These are phyloP conservation scores for Anthopleura xanthogrammica DNA, from an alignment of 92 coral and sea anemone species.

Conservation along the genomic window DNA sequence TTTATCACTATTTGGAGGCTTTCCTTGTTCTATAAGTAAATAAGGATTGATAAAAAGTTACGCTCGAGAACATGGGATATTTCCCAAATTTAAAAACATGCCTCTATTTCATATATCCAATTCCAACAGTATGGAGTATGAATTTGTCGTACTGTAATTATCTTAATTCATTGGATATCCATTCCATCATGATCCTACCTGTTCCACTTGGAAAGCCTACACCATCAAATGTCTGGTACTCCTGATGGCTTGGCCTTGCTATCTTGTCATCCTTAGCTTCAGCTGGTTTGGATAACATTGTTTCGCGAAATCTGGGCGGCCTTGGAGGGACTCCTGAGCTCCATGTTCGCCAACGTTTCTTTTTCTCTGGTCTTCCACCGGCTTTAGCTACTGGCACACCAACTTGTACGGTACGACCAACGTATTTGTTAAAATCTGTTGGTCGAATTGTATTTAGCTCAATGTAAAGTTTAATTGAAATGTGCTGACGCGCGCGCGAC, in stretches of 20 bases:
- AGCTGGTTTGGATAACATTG: slow-evolving; percentile 73
- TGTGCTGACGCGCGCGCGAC: too few relatives aligned
- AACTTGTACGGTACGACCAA: slow-evolving; percentile 50
- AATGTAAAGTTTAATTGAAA: neutral
- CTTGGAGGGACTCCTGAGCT: slow-evolving; percentile 79
- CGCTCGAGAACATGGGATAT: too few relatives aligned
- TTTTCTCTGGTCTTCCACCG: slow-evolving; percentile 69
- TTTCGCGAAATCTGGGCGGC: slow-evolving; percentile 86
- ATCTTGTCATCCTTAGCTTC: slow-evolving; percentile 72
- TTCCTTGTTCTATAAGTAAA: too few relatives aligned
- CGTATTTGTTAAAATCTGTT: slow-evolving; percentile 59
- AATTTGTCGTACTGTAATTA: too few relatives aligned
- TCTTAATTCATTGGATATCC: too few relatives aligned
- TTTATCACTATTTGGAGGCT: too few relatives aligned
- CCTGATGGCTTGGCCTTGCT: slow-evolving; percentile 81
- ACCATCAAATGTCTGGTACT: slow-evolving; percentile 83
- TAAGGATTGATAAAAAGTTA: too few relatives aligned
- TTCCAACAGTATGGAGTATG: neutral
- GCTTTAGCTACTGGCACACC: slow-evolving; percentile 72
- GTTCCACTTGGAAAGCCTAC: slow-evolving; percentile 87
- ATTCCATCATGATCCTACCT: slow-evolving; percentile 42
- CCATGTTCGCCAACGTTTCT: slow-evolving; percentile 91
- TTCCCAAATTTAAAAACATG: too few relatives aligned
- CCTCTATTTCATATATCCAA: too few relatives aligned
- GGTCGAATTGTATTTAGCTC: neutral